Conservation (phyloP, 2,113 vertebrate species). For the Emberiza fucata region DNA sequence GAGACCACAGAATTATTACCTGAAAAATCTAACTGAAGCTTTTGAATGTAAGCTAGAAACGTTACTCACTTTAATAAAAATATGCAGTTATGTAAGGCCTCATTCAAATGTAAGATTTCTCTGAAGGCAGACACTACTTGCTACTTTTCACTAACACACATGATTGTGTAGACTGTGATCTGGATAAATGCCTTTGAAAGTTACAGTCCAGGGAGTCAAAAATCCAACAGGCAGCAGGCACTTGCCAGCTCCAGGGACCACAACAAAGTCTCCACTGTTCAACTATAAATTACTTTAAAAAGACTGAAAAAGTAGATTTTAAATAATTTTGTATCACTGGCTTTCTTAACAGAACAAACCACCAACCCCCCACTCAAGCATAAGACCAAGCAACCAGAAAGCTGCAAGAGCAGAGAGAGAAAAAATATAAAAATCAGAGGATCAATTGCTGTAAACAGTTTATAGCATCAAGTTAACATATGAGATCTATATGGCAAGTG, state of each 20-base stretch:
- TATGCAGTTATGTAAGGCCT: neutral
- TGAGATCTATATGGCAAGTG: neutral
- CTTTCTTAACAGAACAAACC: neutral
- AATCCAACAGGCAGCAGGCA: neutral
- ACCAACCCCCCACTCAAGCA: accelerated
- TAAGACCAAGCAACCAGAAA: neutral
- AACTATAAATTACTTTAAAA: neutral
- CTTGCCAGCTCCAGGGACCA: neutral
- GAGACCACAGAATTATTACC: neutral
- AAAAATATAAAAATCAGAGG: neutral
- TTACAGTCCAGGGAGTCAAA: neutral
- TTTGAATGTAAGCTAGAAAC: neutral
- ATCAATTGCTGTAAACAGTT: neutral
- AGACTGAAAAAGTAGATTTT: neutral
- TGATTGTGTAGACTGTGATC: neutral
- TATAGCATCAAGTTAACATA: neutral
- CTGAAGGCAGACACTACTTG: neutral
- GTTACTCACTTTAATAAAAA: neutral
- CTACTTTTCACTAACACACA: neutral
- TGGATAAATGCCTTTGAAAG: neutral
- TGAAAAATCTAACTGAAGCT: neutral
- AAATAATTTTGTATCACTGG: neutral
- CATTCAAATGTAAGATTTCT: neutral
- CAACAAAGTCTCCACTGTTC: neutral
- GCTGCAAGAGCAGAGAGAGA: neutral